Percentiles rank a stretch among this genome's conserved stretches.
phyloP scores from a whole-genome alignment of 53 echinoderm and acorn worm species.

The Pentamera pediparva region DNA sequence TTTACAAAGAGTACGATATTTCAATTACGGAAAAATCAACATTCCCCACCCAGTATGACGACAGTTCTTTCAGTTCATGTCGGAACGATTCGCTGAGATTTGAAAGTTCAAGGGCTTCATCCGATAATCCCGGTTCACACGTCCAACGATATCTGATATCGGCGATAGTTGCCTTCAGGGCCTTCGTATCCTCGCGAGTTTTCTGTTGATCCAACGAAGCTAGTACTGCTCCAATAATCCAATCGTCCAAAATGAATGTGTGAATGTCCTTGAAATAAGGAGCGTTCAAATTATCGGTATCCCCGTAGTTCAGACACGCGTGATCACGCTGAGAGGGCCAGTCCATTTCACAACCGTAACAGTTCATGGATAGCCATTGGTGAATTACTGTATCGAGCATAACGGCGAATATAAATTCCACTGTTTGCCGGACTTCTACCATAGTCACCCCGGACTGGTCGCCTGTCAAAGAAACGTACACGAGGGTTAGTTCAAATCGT shows the following conservation, averaged over 20 bases:
- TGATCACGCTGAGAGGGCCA: neutral
- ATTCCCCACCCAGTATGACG: neutral
- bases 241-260: neutral
- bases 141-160: neutral
- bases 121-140: neutral
- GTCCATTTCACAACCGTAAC: neutral
- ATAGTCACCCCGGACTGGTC: too few species aligned
- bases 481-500: neutral
- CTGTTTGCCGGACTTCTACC: neutral
- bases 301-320: neutral
- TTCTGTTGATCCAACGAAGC: neutral
- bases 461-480: too few species aligned
- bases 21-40: neutral
- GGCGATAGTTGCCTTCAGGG: neutral
- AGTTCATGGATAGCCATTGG: neutral
- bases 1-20: neutral
- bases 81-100: neutral
- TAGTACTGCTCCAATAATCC: neutral
- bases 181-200: neutral
- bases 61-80: neutral
- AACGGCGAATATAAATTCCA: neutral
- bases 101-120: neutral
- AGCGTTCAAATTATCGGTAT: neutral
- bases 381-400: neutral
- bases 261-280: neutral